Percentiles rank a stretch among this genome's conserved stretches.
phyloP scores from a whole-genome alignment of 1,140 invertebrate genomes.

The Anastatus disparis region DNA sequence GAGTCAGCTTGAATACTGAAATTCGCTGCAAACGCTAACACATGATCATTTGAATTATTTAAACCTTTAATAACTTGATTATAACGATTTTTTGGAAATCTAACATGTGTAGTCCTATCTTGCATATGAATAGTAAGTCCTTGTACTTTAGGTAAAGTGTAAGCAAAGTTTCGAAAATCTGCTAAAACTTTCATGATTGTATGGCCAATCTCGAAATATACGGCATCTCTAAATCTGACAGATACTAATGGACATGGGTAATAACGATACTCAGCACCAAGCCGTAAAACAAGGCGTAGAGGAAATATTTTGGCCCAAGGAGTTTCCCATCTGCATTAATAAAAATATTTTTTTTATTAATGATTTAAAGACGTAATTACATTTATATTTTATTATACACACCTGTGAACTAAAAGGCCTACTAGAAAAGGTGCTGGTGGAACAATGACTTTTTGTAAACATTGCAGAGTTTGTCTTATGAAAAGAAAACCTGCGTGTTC shows the following conservation, averaged over 20 bases:
- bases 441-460: slow-evolving; percentile 80
- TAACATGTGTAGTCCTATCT: slow-evolving; percentile 82
- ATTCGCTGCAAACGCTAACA: slow-evolving; percentile 84
- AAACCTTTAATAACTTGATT: slow-evolving; percentile 86
- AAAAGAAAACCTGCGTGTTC: slow-evolving; percentile 89
- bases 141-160: slow-evolving; percentile 81
- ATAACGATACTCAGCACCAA: slow-evolving; percentile 88
- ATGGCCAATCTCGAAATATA: slow-evolving; percentile 89
- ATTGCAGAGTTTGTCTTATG: slow-evolving; percentile 85
- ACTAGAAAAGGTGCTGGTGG: slow-evolving; percentile 83
- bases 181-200: slow-evolving; percentile 91
- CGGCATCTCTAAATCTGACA: slow-evolving; percentile 80
- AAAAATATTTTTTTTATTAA: neutral
- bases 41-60: slow-evolving; percentile 86
- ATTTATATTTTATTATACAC: slow-evolving; percentile 48
- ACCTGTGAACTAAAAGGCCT: slow-evolving; percentile 84
- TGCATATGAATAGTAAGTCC: slow-evolving; percentile 88
- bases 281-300: slow-evolving; percentile 78
- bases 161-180: slow-evolving; percentile 89
- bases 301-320: slow-evolving; percentile 90
- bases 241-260: slow-evolving; percentile 89
- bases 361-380: neutral
- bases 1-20: slow-evolving; percentile 86
- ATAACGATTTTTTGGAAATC: slow-evolving; percentile 84
- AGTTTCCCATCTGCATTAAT: slow-evolving; percentile 76